Evolutionary conservation across 1,140 invertebrate species (phyloP), one percentile per base, ranked within the genome.

Genomic region (Nautilus pompilius): DNA sequence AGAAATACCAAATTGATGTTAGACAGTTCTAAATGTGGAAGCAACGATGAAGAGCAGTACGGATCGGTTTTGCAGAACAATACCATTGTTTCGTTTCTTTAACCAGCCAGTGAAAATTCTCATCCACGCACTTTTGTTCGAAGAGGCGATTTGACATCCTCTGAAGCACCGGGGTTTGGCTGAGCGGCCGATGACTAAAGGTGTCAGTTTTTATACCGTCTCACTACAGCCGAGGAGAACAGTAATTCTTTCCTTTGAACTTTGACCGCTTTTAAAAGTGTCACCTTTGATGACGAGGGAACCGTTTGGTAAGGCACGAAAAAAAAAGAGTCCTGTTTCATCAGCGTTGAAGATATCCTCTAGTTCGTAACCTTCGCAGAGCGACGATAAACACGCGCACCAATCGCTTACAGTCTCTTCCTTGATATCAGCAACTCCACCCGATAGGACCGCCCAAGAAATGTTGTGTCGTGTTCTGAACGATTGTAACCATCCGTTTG

Each of bases 281-380:
- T 58, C 55, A 4, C 55, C 66, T 62, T 66, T 71, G n/a, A 59
- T 28, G 29, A n/a, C n/a, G n/a, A 72, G 57, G 10, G 71, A 66
- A 26, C 65, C 64, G 36, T 74, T 62, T 5, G 67, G 70, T 33
- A 72, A 20, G 3, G 32, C 8, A 10, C 63, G 51, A 32, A 54
- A 75, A n/a, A n/a, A n/a, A 49, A 70, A 74, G 10, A 72, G 24
- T 5, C 65, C 66, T 8, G 58, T 73, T 63, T 73, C 66, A 34
- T 73, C 71, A 54, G 62, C 60, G 56, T 74, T 72, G 51, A 61
- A 71, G 57, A 73, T 69, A 49, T 72, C 51, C 0, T 49, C 53
- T 10, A 63, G 54, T 10, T 65, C 28, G 59, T 61, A 71, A 15
- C 49, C 65, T 58, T 65, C 58, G 60, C 60, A 66, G 1, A 68